Evolutionary conservation across 2,888 invertebrate species (phyloP).

Genomic region (Meteorus cinctellus): DNA sequence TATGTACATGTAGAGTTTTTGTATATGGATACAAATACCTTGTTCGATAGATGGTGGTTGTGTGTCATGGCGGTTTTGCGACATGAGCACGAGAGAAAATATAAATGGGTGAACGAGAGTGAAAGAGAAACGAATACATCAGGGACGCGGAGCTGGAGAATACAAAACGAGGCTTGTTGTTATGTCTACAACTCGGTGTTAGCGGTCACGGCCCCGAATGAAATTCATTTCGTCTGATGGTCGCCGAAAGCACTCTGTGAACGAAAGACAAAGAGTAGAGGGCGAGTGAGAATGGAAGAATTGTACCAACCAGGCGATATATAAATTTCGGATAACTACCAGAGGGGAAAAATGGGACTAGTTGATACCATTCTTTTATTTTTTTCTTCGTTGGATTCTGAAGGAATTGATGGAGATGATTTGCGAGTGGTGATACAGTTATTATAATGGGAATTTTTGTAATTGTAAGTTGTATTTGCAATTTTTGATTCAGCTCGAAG

Average conservation of each 20-base stretch:
- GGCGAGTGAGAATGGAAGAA: not conserved
- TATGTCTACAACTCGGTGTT: slow-evolving; percentile 66
- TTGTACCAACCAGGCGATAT: not conserved
- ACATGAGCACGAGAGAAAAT: not conserved
- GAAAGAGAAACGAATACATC: not conserved
- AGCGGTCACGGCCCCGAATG: slow-evolving; percentile 59
- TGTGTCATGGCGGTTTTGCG: slow-evolving; percentile 7
- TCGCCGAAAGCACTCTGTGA: not conserved
- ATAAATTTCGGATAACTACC: too few species aligned
- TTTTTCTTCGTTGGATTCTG: too few species aligned
- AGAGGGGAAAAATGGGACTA: too few species aligned
- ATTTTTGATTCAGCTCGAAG: too few species aligned
- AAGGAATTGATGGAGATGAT: too few species aligned
- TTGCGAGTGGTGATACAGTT: too few species aligned
- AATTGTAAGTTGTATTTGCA: too few species aligned
- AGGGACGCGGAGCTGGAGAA: slow-evolving; percentile 16
- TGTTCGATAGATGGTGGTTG: not conserved
- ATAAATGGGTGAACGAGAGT: not conserved
- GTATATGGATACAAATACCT: not conserved
- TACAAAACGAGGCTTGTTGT: slow-evolving; percentile 60
- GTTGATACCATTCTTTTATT: too few species aligned
- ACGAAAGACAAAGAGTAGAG: slow-evolving; percentile 6
- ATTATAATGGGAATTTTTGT: too few species aligned
- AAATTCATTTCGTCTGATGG: slow-evolving; percentile 27
- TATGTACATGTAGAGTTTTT: not conserved